Evolutionary conservation across 2,797 vertebrate species (phyloP), one percentile per base, ranked within the genome.

Genomic region (Hemitrygon akajei): DNA sequence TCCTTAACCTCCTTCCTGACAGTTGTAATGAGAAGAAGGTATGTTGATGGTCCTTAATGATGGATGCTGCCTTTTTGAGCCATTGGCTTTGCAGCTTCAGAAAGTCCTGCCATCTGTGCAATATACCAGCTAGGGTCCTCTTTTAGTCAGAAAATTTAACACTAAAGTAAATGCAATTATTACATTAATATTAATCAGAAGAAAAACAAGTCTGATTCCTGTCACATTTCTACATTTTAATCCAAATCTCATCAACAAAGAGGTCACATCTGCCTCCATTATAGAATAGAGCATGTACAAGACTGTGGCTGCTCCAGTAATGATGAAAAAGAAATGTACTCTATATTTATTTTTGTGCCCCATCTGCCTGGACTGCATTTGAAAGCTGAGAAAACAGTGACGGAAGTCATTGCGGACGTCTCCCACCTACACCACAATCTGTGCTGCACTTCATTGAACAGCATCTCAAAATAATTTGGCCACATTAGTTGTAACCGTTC

Each of bases 361-460:
- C n/a, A 89, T 69, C 60, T 69, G 86, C 34, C 86, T 69, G 60
- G n/a, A 89, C 86, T 89, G 86, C n/a, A 22, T 89, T 89, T 63
- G n/a, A 89, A 69, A 89, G 60, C 5, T 89, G 86, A 69, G 20
- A 69, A 89, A 34, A 89, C 86, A 69, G 86, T 37, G 18, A n/a
- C 7, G n/a, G n/a, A 89, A 69, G 16, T 34, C 60, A 22, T 37
- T 89, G 63, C n/a, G 60, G 18, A 69, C 16, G 16, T 66, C 86
- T 87, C 84, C 84, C 60, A 71, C n/a, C 30, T 87, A 4, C 58
- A 63, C 14, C 84, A 87, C 84, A 66, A 87, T 30, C 58, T 89
- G 86, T 34, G 86, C 63, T 89, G 60, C 86, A 89, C 22, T 34
- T 89, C n/a, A 11, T 22, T 89, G 60, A 89, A 89, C n/a, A 7